phyloP scores from a whole-genome alignment of 2,113 vertebrate species.

The Scatophagus argus region DNA sequence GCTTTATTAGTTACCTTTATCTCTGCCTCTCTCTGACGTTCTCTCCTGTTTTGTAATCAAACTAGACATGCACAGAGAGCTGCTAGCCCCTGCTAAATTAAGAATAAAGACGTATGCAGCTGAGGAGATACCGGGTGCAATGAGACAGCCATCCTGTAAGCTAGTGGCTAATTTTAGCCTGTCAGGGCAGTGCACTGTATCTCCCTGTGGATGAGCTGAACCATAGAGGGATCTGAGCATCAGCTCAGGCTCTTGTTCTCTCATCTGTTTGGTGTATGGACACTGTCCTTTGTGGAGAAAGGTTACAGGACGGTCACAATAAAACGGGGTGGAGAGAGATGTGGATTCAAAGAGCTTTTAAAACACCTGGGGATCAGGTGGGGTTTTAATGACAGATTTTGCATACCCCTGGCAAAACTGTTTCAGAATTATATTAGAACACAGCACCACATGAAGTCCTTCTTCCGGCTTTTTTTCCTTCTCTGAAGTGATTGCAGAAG shows the following conservation, averaged over 20 bases:
- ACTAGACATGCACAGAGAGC: background rate
- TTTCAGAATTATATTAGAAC: conserved; percentile 8
- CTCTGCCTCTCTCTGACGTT: conserved; percentile 2
- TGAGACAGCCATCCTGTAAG: conserved; percentile 78
- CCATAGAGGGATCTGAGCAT: conserved; percentile 73
- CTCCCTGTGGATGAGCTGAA: conserved; percentile 73
- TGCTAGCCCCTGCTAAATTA: conserved; percentile 63
- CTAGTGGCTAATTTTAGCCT: conserved; percentile 83
- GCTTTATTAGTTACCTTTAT: conserved; percentile 32
- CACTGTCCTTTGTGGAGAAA: conserved; percentile 70
- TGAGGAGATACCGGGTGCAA: conserved; percentile 56
- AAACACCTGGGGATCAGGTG: conserved; percentile 53
- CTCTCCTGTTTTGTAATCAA: conserved; percentile 43
- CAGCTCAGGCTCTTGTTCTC: conserved; percentile 69
- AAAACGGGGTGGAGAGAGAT: conserved; percentile 42
- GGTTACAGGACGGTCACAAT: conserved; percentile 68
- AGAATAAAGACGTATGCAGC: conserved; percentile 63
- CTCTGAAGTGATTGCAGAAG: conserved; percentile 20
- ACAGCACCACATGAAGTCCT: conserved; percentile 11
- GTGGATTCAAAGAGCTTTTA: conserved; percentile 65
- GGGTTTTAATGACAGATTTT: conserved; percentile 4
- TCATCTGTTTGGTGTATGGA: conserved; percentile 58
- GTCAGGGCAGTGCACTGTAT: conserved; percentile 72
- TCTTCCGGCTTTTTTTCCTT: background rate
- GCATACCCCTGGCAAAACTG: background rate